phyloP scores from a whole-genome alignment of 2,888 invertebrate species.

The Heliconius sara region DNA sequence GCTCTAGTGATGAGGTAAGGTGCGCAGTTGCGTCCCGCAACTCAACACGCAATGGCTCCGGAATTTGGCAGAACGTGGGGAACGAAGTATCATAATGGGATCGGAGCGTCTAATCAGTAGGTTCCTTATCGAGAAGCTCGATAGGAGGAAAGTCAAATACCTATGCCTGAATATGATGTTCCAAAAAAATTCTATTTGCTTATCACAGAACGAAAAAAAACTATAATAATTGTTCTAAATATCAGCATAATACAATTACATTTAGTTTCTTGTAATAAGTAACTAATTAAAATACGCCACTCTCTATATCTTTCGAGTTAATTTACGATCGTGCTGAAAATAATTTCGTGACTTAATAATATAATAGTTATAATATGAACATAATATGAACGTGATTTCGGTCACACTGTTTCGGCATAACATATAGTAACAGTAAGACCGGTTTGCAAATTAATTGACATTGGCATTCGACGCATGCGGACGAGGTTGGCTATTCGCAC shows the following conservation, averaged over 20 bases:
- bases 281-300: no score
- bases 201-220: neutral
- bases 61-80: no score
- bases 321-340: constrained; percentile 29
- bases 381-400: constrained; percentile 53
- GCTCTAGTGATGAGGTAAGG: no score
- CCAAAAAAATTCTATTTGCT: neutral
- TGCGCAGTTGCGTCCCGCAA: no score
- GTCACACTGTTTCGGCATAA: constrained; percentile 67
- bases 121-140: neutral
- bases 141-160: neutral
- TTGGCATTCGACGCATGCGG: constrained; percentile 67
- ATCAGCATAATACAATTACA: neutral
- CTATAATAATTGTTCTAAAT: neutral
- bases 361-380: constrained; percentile 22
- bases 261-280: neutral
- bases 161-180: no score
- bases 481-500: constrained; percentile 43
- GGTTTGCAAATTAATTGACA: constrained; percentile 78
- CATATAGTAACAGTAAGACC: constrained; percentile 68
- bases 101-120: no score
- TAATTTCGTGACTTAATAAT: constrained; percentile 35
- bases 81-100: no score
- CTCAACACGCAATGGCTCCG: no score
- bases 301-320: constrained; percentile 6